These are phyloP conservation scores for Anguilla japonica DNA, from an alignment of 2,113 vertebrate genomes.

Conservation along the genomic window DNA sequence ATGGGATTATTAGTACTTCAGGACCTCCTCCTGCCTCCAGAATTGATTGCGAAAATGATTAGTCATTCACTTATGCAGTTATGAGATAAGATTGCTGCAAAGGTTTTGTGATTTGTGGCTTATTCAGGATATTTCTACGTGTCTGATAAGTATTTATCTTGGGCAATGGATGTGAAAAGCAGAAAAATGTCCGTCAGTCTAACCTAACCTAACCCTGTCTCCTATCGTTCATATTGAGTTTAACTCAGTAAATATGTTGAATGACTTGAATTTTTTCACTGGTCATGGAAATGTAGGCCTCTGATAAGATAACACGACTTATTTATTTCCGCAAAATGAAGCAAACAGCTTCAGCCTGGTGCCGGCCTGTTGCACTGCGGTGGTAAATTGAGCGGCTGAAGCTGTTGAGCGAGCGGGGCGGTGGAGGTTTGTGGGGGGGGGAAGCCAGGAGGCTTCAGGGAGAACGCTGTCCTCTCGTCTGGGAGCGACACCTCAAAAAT, in stretches of 20 bases:
- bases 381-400: neutral
- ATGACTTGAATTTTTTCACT: neutral
- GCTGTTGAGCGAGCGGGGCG: conserved; percentile 9
- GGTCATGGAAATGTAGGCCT: neutral
- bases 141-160: conserved; percentile 25
- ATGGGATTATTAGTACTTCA: neutral
- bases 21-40: neutral
- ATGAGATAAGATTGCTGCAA: neutral
- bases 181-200: neutral
- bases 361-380: neutral
- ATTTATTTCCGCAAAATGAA: neutral
- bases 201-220: neutral
- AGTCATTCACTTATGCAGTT: neutral
- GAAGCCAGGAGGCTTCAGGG: conserved; percentile 37
- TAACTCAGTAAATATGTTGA: neutral
- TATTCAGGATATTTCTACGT: conserved; percentile 42
- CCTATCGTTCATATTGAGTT: neutral
- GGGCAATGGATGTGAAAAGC: conserved; percentile 35
- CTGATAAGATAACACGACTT: neutral
- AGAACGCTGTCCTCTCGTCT: conserved; percentile 36
- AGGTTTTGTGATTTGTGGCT: neutral
- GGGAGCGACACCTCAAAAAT: conserved; percentile 53
- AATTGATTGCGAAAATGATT: conserved; percentile 4
- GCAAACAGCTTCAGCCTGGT: neutral
- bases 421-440: conserved; percentile 15